Evolutionary conservation across 2,888 invertebrate genomes (phyloP).

Genomic region (Blastobasis lacticolella): DNA sequence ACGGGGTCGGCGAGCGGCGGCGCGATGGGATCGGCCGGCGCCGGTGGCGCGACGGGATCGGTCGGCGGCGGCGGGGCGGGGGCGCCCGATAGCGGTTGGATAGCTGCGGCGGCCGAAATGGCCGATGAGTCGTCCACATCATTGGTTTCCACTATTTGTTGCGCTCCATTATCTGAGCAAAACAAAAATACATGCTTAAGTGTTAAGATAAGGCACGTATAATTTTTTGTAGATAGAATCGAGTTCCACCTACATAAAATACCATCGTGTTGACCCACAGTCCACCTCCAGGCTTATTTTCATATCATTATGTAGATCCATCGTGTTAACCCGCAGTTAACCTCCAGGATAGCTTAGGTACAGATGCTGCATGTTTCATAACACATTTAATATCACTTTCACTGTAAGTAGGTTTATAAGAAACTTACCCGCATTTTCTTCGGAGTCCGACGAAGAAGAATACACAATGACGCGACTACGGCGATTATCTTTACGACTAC

Average conservation of each 20-base stretch:
- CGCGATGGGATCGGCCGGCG: neutral
- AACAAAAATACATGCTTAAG: too few species aligned
- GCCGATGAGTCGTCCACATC: neutral
- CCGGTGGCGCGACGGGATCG: neutral
- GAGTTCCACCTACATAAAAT: too few species aligned
- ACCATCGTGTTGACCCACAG: too few species aligned
- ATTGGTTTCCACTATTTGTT: neutral
- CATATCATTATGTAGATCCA: neutral
- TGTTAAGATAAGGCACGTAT: too few species aligned
- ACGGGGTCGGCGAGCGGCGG: neutral
- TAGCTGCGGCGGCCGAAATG: neutral
- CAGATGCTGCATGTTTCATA: too few species aligned
- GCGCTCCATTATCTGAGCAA: too few species aligned
- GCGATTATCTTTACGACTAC: neutral
- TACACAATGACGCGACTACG: neutral
- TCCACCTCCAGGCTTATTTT: neutral
- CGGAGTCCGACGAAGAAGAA: neutral
- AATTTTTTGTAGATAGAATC: too few species aligned
- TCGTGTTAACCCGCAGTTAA: constrained; percentile 1
- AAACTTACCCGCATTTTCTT: neutral
- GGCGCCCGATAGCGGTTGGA: neutral
- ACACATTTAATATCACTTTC: neutral
- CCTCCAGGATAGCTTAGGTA: neutral
- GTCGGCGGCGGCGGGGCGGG: neutral
- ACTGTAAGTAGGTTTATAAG: neutral